These are phyloP conservation scores for Pocillopora verrucosa DNA, from an alignment of 64 coral and sea anemone genomes.

Conservation along the genomic window DNA sequence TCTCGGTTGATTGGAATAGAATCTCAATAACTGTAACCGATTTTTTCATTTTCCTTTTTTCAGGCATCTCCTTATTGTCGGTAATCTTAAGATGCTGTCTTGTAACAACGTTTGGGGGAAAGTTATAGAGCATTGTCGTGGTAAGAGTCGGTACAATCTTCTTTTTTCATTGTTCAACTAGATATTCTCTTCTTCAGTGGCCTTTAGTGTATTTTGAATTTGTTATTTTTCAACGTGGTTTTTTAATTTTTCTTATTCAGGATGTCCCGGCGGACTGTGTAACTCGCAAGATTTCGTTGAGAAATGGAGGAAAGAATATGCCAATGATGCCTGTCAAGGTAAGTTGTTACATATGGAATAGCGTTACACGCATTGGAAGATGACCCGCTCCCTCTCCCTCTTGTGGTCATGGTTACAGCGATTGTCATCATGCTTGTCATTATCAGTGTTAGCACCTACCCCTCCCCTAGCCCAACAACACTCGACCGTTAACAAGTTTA, in stretches of 20 bases:
- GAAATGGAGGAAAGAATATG: not conserved
- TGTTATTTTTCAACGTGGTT: not conserved
- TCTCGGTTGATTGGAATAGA: not conserved
- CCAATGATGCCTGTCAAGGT: not conserved
- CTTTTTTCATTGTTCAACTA: not conserved
- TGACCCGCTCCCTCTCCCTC: no score
- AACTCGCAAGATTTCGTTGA: slow-evolving; percentile 14
- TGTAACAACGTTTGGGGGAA: slow-evolving; percentile 79
- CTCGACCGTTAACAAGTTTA: no score
- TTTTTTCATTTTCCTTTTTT: not conserved
- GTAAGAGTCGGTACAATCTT: slow-evolving; percentile 33
- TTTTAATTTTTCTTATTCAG: not conserved
- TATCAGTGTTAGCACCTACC: no score
- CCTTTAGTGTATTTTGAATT: not conserved
- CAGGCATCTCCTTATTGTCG: slow-evolving; percentile 91
- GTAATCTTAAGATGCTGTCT: slow-evolving; percentile 79
- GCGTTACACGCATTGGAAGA: not conserved
- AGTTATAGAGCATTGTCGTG: slow-evolving; percentile 74
- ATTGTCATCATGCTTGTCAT: no score
- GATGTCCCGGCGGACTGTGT: slow-evolving; percentile 8
- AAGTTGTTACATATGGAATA: not conserved
- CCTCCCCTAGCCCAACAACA: no score
- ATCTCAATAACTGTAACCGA: not conserved
- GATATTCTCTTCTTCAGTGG: not conserved
- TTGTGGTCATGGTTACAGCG: no score